These are phyloP conservation scores for Argyresthia albistria DNA, from an alignment of 2,888 invertebrate species.

Conservation along the genomic window DNA sequence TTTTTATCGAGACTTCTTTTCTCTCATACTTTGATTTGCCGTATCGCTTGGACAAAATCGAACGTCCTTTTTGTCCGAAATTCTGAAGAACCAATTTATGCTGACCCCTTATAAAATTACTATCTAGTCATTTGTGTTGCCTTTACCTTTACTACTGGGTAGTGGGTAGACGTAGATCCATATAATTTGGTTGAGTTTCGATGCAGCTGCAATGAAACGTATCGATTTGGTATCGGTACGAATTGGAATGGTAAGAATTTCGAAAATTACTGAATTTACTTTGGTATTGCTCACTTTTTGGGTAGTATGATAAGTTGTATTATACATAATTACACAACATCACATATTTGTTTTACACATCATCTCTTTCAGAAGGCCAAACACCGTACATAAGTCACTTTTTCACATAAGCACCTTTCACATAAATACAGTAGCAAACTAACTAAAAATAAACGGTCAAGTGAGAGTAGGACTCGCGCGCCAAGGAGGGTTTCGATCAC, in stretches of 20 bases:
- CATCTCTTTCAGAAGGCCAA: too few relatives aligned
- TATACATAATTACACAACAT: neutral
- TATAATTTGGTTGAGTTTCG: slow-evolving; percentile 15
- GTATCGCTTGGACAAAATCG: slow-evolving; percentile 32
- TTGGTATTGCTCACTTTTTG: neutral
- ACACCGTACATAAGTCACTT: too few relatives aligned
- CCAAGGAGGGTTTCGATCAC: too few relatives aligned
- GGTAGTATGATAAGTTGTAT: too few relatives aligned
- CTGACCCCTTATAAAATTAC: slow-evolving; percentile 12
- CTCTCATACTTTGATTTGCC: slow-evolving; percentile 29
- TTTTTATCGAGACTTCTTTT: slow-evolving; percentile 11
- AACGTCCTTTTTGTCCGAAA: slow-evolving; percentile 20
- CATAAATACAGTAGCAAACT: too few relatives aligned
- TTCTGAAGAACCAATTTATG: slow-evolving; percentile 15
- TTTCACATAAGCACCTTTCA: too few relatives aligned
- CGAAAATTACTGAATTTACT: neutral
- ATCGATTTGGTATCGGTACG: slow-evolving; percentile 36
- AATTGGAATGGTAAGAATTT: slow-evolving; percentile 39
- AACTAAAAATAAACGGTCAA: too few relatives aligned
- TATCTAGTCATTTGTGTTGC: too few relatives aligned
- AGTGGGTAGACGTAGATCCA: slow-evolving; percentile 11
- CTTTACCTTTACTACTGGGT: too few relatives aligned
- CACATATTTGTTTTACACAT: neutral
- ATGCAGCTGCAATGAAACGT: slow-evolving; percentile 29
- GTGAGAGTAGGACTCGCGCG: too few relatives aligned